Evolutionary conservation across 2,113 vertebrate genomes (phyloP).

Genomic region (Leucosticte australis): DNA sequence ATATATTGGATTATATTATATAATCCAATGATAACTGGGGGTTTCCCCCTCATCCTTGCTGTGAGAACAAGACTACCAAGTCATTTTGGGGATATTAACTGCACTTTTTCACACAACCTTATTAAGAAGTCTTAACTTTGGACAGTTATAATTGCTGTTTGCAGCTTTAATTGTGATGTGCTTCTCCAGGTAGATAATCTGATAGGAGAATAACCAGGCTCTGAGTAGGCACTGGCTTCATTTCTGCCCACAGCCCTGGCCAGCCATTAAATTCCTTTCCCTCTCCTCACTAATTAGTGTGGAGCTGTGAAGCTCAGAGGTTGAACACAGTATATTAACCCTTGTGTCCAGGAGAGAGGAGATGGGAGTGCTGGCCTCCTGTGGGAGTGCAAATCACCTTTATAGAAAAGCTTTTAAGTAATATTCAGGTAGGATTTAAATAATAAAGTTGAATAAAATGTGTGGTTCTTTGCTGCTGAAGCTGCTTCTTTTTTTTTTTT

Average conservation of each 20-base stretch:
- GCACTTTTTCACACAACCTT: neutral
- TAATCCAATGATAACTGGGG: neutral
- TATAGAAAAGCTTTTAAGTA: neutral
- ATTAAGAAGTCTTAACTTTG: neutral
- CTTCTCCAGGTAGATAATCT: neutral
- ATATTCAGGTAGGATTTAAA: neutral
- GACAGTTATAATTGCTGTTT: neutral
- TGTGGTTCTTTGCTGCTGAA: neutral
- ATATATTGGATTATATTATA: neutral
- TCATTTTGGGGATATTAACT: neutral
- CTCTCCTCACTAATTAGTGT: neutral
- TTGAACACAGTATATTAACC: neutral
- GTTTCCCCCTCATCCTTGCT: neutral
- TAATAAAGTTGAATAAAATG: neutral
- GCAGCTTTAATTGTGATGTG: neutral
- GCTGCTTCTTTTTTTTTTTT: neutral
- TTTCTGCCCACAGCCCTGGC: neutral
- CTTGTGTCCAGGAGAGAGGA: neutral
- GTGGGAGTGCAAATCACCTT: neutral
- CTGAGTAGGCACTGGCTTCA: neutral
- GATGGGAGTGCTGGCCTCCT: neutral
- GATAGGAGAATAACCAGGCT: neutral
- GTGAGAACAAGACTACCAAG: neutral
- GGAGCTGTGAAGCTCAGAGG: neutral
- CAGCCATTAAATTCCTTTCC: neutral